Evolutionary conservation across 2,888 invertebrate genomes (phyloP).

Genomic region (Caenorhabditis drosophilae): DNA sequence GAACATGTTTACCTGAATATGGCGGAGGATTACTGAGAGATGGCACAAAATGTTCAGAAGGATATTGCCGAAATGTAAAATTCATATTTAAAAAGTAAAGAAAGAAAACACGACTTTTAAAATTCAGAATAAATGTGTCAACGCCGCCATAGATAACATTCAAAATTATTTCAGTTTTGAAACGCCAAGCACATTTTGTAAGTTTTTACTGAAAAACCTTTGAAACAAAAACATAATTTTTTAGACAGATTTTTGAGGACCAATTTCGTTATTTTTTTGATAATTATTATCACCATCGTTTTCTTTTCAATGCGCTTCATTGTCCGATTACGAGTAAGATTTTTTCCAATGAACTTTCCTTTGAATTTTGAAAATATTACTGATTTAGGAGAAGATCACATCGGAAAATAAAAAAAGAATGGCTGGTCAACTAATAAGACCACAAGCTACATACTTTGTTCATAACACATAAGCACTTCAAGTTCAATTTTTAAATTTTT

Average conservation of each 20-base stretch:
- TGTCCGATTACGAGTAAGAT: neutral
- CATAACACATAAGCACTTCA: too few relatives aligned
- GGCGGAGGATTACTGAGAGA: constrained; percentile 76
- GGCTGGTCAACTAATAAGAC: too few relatives aligned
- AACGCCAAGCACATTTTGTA: too few relatives aligned
- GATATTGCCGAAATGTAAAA: constrained; percentile 77
- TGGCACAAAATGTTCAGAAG: constrained; percentile 93
- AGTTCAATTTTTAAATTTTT: too few relatives aligned
- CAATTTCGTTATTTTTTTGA: constrained; percentile 92
- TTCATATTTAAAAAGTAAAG: too few relatives aligned
- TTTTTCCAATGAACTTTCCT: neutral
- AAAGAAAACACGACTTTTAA: too few relatives aligned
- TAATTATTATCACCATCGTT: constrained; percentile 86
- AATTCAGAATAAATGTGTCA: constrained; percentile 36
- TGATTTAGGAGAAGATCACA: too few relatives aligned
- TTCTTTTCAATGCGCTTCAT: neutral
- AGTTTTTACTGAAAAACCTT: constrained; percentile 4
- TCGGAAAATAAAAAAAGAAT: too few relatives aligned
- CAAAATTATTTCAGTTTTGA: constrained; percentile 30
- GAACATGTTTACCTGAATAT: constrained; percentile 26
- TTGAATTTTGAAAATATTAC: too few relatives aligned
- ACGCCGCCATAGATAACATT: constrained; percentile 36
- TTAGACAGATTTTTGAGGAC: constrained; percentile 82
- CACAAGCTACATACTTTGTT: too few relatives aligned
- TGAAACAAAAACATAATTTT: constrained; percentile 19